Base-by-base conservation (phyloP, 2,888 invertebrate genomes). In the Synergus itoensis region DNA sequence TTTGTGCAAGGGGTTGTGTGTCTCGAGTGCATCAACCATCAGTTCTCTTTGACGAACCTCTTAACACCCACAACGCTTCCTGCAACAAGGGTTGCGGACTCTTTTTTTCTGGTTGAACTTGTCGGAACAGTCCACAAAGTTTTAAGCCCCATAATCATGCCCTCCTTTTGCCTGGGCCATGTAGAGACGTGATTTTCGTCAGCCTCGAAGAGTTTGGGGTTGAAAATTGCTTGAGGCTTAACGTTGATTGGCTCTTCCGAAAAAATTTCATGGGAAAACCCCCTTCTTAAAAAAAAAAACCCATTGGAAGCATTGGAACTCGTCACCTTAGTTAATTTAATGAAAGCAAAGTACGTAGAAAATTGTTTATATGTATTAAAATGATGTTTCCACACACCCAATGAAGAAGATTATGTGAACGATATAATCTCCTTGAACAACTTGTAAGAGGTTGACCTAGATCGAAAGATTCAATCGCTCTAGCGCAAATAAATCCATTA, bases 21-120 rank as follows among this genome's bases (percentile, higher is more conserved):
- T 87, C 88, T 91, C 90, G 88, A 90, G 90, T 91, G 89, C 88
- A 89, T 88, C 85, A 79, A 81, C 79, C 84, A 80, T 80, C 2
- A 1, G 12, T 82, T 86, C 88, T 89, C 90, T 90, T 90, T 88
- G 89, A 88, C 86, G 87, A 89, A 87, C 85, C 90, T 89, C 90
- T 90, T 89, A 88, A 89, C 88, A 87, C 86, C 89, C 87, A 85
- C 88, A 88, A 84, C 82, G 86, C 83, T 85, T 85, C 87, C 87
- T 85, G 84, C 88, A 88, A 88, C 87, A 89, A 89, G 87, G 89
- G 87, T 76, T 77, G 79, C 14, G 45, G 48, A n/a, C 11, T 36
- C 43, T 67, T n/a, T 73, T 69, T 73, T 53, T 48, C 28, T 16
- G 41, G 69, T 69, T 48, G 48, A 69, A 69, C 28, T 69, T 69